Percentiles rank a stretch among this genome's conserved stretches.
These are phyloP conservation scores for Sebastes trivittatus DNA, from an alignment of 2,797 vertebrate species.

Conservation along the genomic window DNA sequence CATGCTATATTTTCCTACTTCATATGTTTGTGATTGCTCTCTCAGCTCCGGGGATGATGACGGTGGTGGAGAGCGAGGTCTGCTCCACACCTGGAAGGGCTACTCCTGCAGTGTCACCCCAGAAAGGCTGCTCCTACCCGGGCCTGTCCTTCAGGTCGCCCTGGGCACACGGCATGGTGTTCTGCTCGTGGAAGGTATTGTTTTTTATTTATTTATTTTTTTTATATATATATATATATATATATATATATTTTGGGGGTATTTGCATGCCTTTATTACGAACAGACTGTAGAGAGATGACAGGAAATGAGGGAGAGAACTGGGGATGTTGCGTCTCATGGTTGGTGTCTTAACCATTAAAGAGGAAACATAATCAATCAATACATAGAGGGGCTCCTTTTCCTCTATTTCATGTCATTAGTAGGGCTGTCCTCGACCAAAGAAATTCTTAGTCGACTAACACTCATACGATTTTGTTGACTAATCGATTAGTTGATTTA, in stretches of 20 bases:
- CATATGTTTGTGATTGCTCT: background rate
- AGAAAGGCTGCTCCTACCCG: conserved; percentile 87
- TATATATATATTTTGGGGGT: no score
- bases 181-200: conserved; percentile 90
- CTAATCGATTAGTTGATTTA: background rate
- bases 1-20: background rate
- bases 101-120: conserved; percentile 88
- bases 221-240: no score
- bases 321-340: no score
- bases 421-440: no score
- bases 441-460: no score
- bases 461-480: no score
- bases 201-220: no score
- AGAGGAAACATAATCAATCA: background rate
- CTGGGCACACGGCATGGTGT: conserved; percentile 89
- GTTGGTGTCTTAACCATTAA: no score
- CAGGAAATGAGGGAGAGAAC: background rate
- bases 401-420: no score
- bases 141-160: conserved; percentile 90
- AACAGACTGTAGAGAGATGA: background rate
- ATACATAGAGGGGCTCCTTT: no score
- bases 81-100: conserved; percentile 91
- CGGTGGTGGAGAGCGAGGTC: conserved; percentile 86
- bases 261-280: background rate
- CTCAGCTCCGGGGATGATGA: conserved; percentile 70